Base-by-base conservation (phyloP, 2,797 vertebrate genomes). In the Anguilla marmorata region DNA sequence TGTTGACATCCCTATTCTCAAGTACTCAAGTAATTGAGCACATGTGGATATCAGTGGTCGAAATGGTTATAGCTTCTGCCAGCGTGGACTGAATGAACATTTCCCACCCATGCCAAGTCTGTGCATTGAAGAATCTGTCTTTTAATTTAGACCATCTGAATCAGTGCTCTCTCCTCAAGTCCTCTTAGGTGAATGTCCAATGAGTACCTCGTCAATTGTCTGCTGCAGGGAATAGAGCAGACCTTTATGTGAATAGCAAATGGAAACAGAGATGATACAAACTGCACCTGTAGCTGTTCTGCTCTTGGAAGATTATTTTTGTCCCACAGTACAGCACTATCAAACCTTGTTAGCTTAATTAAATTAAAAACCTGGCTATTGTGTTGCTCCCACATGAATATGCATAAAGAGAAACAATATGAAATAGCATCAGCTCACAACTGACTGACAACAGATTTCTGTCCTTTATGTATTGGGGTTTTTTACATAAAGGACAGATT, bases 381-480 rank as follows among this genome's bases (percentile, higher is more conserved):
- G 63, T 50, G 27, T 48, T 60, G 50, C 33, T 56, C 27, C 33
- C 21, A n/a, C 84, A 56, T 88, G 85, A 41, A 76, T 45, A 12
- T n/a, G 54, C 84, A 12, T 58, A 52, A n/a, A 58, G 48, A 60
- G 72, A 30, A 33, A 58, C 12, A 85, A 74, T 52, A 80, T 54
- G 12, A 41, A 83, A 54, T 27, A 19, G n/a, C 74, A 83, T 86
- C 69, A 69, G 41, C 45, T 69, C 60, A 88, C 58, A n/a, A 7
- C 33, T 86, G 85, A 88, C 85, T 45, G 41, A 88, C 69, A 85
- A 83, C 86, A 27, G 33, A 79, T 83, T 72, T 72, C 41, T 19
- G 52, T 52, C 83, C 7, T 7, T 84, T 24, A 5, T 79, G 74
- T 37, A 33, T 33, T 19, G 11, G 9, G 14, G 74, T 14, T 45